Evolutionary conservation across 2,113 vertebrate species (phyloP).

Genomic region (Hipposideros armiger): DNA sequence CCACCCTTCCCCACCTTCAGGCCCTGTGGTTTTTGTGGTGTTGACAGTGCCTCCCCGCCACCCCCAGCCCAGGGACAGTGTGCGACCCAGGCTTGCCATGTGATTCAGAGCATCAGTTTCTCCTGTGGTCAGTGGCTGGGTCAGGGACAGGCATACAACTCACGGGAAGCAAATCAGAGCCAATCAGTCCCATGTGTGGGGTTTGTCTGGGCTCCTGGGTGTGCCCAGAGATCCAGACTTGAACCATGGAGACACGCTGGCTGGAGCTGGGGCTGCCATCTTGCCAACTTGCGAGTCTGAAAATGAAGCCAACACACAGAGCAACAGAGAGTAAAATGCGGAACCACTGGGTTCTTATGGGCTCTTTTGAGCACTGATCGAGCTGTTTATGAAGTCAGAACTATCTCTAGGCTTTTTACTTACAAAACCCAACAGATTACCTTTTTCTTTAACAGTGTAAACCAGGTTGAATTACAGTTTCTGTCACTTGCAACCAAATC

Average conservation of each 20-base stretch:
- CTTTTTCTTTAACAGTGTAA: not conserved
- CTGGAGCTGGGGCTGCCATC: not conserved
- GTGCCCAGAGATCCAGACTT: not conserved
- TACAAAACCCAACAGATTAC: not conserved
- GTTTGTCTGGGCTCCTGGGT: not conserved
- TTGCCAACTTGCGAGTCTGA: not conserved
- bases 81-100: not conserved
- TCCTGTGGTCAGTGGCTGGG: not conserved
- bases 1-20: not conserved
- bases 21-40: slow-evolving; percentile 12
- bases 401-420: not conserved
- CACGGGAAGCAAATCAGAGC: not conserved
- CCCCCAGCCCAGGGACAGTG: not conserved
- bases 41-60: not conserved
- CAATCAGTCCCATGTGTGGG: not conserved
- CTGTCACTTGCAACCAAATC: slow-evolving; percentile 46
- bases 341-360: not conserved
- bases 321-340: not conserved
- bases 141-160: not conserved
- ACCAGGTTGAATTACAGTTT: not conserved
- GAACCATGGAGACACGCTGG: not conserved
- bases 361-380: not conserved
- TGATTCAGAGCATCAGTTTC: not conserved
- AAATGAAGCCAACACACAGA: not conserved
- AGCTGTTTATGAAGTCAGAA: not conserved